These are phyloP conservation scores for Triops longicaudatus DNA, from an alignment of 1,140 invertebrate genomes.

Conservation along the genomic window DNA sequence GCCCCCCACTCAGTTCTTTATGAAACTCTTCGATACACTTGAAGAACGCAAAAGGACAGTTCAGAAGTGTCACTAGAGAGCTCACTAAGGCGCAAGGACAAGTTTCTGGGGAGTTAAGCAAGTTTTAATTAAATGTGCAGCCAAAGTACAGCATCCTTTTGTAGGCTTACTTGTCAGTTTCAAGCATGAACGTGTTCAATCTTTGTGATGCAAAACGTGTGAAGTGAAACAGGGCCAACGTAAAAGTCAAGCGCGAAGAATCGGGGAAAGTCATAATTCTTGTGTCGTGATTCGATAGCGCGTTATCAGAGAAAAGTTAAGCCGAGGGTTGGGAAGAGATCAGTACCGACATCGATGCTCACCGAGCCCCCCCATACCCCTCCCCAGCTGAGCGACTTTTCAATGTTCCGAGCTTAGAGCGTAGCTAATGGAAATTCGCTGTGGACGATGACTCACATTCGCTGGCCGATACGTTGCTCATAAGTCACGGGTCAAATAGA, in stretches of 20 bases:
- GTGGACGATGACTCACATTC: conserved; percentile 6
- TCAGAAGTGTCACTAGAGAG: too few species aligned
- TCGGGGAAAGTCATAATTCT: not conserved
- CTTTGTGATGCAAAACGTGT: not conserved
- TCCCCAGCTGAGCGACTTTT: not conserved
- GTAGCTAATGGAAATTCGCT: conserved; percentile 6
- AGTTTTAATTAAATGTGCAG: too few species aligned
- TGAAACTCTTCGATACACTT: too few species aligned
- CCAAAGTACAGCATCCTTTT: too few species aligned
- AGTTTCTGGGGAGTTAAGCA: too few species aligned
- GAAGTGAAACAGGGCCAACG: too few species aligned
- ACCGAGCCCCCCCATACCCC: not conserved
- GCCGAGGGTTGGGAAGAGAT: not conserved
- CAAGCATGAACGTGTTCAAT: not conserved
- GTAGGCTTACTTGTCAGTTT: not conserved
- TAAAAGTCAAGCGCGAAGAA: not conserved
- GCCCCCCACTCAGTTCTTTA: too few species aligned
- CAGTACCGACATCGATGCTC: not conserved
- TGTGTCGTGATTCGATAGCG: not conserved
- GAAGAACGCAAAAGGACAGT: too few species aligned
- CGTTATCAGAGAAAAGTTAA: not conserved
- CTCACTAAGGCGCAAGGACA: too few species aligned
- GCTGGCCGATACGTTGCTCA: not conserved
- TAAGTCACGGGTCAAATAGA: not conserved
- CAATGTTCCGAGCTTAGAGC: not conserved